Evolutionary conservation across 2,888 invertebrate genomes (phyloP).

Genomic region (Macrosiphum euphorbiae): DNA sequence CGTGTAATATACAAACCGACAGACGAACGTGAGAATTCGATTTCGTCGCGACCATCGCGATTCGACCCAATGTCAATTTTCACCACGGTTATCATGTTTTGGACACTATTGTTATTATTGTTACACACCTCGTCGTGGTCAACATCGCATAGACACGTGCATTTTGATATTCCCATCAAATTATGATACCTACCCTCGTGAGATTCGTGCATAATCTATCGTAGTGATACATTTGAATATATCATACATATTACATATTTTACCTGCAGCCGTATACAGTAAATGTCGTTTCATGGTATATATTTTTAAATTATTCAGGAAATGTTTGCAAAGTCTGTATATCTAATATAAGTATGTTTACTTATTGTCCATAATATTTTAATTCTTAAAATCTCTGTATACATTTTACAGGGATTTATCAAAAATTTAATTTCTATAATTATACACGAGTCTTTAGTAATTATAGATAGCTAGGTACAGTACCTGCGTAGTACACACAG

Average conservation of each 20-base stretch:
- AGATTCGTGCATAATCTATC: not conserved
- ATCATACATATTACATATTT: not conserved
- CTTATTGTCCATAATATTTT: not conserved
- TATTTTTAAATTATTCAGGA: not conserved
- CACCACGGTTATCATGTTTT: not conserved
- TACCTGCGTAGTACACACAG: not conserved
- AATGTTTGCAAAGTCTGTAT: not conserved
- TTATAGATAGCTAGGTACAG: not conserved
- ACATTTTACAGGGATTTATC: not conserved
- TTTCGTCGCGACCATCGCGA: not conserved
- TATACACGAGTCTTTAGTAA: not conserved
- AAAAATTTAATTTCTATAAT: not conserved
- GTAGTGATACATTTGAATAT: not conserved
- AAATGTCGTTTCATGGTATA: not conserved
- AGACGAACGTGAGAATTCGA: not conserved
- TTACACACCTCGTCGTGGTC: not conserved
- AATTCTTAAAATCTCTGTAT: not conserved
- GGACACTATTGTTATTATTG: not conserved
- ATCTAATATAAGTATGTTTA: not conserved
- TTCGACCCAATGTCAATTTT: not conserved
- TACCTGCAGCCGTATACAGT: not conserved
- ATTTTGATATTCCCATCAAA: not conserved
- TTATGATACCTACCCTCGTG: not conserved
- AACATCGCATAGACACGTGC: not conserved
- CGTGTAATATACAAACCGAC: not conserved